Conservation (phyloP, 2,113 vertebrate species). For the Asarcornis scutulata region DNA sequence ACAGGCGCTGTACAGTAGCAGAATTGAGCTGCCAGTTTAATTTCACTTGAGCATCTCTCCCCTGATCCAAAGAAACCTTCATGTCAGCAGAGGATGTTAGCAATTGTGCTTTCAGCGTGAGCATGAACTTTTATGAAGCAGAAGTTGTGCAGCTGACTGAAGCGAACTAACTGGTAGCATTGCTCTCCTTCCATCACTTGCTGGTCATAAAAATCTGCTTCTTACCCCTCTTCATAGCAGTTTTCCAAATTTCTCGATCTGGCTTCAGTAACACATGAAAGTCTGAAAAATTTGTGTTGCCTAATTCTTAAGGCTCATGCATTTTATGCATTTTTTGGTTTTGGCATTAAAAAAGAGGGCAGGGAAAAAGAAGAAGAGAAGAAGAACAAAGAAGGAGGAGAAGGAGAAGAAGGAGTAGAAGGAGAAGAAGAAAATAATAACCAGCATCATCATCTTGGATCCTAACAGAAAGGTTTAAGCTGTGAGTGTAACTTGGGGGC, state of each 20-base stretch:
- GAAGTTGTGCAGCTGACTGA: neutral
- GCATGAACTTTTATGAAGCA: neutral
- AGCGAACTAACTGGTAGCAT: neutral
- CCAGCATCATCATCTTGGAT: neutral
- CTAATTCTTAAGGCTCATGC: neutral
- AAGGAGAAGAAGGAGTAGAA: fast-evolving
- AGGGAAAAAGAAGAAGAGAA: neutral
- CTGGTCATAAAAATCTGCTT: neutral
- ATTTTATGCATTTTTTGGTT: neutral
- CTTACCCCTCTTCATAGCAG: neutral
- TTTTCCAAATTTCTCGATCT: neutral
- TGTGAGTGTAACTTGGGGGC: neutral
- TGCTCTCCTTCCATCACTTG: neutral
- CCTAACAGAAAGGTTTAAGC: neutral
- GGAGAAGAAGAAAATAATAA: too few species aligned
- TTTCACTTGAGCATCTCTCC: neutral
- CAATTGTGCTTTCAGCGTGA: neutral
- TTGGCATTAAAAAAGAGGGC: neutral
- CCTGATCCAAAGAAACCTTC: neutral
- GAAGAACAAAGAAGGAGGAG: fast-evolving
- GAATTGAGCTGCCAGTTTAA: neutral
- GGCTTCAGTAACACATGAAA: neutral
- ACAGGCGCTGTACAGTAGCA: neutral
- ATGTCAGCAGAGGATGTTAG: neutral
- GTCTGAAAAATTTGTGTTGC: neutral